A percentile compares a stretch with the other conserved stretches of the same genome.
Conservation (phyloP, 1,140 invertebrate species). For the Lepidurus packardi region DNA sequence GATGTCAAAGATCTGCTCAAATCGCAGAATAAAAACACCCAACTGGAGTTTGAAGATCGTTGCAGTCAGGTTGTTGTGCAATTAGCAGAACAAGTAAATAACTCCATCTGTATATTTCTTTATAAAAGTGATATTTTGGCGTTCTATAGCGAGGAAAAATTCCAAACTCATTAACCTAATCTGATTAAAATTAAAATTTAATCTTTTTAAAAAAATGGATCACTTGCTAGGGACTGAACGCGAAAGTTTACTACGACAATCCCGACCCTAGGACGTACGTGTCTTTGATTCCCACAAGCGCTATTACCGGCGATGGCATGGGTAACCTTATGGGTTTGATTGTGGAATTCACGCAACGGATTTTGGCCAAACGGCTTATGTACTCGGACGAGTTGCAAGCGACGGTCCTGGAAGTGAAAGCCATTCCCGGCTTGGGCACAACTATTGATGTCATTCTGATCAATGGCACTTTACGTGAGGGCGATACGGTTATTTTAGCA, state of each 20-base stretch:
- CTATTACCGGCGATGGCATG: conserved; percentile 95
- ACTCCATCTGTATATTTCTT: conserved; percentile 43
- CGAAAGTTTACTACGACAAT: conserved; percentile 92
- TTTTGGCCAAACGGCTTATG: conserved; percentile 81
- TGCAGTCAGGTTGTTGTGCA: conserved; percentile 81
- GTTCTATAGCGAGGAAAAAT: too few relatives aligned
- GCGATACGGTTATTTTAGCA: conserved; percentile 89
- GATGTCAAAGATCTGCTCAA: conserved; percentile 88
- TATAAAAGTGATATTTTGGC: not conserved
- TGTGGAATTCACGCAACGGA: conserved; percentile 83
- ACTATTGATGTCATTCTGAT: conserved; percentile 98
- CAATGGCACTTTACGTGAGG: conserved; percentile 86
- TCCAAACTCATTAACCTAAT: too few relatives aligned
- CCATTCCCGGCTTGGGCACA: conserved; percentile 88
- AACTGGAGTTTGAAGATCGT: conserved; percentile 89
- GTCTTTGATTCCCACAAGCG: conserved; percentile 95
- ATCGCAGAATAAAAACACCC: conserved; percentile 77
- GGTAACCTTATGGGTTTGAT: conserved; percentile 93
- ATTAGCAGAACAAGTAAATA: conserved; percentile 74
- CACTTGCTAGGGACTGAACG: conserved; percentile 69
- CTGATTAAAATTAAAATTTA: too few relatives aligned
- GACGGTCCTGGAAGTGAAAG: conserved; percentile 98
- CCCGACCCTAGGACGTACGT: conserved; percentile 87
- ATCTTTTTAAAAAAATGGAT: conserved; percentile 2
- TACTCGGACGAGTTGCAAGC: conserved; percentile 86